Conservation (phyloP, 2,113 vertebrate genomes). For the Melanostigma gelatinosum region DNA sequence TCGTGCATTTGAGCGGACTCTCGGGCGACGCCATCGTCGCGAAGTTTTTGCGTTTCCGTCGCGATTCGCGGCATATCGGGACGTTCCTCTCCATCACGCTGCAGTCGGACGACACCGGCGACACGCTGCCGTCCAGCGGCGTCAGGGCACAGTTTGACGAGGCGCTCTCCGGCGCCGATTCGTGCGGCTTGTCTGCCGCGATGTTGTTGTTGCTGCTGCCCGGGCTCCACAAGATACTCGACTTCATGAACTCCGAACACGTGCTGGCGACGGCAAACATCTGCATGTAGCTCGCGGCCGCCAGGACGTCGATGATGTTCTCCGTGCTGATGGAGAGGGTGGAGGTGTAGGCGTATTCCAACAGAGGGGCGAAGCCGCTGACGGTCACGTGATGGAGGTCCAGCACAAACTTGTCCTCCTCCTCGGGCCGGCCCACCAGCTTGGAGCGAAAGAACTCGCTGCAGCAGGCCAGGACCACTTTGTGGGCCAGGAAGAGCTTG, state of each 20-base stretch:
- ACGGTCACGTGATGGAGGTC: conserved; percentile 98
- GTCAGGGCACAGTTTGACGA: conserved; percentile 89
- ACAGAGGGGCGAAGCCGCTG: conserved; percentile 94
- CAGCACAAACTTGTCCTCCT: conserved; percentile 91
- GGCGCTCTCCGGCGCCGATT: conserved; percentile 88
- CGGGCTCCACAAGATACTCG: conserved; percentile 96
- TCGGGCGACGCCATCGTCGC: conserved; percentile 91
- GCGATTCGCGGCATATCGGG: conserved; percentile 92
- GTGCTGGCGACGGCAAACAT: conserved; percentile 99
- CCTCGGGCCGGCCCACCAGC: conserved; percentile 89
- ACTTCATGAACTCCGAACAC: conserved; percentile 99
- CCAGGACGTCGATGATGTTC: conserved; percentile 98
- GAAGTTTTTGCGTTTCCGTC: conserved; percentile 95
- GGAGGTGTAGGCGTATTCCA: conserved; percentile 98
- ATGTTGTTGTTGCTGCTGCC: conserved; percentile 77
- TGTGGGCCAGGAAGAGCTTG: conserved; percentile 94
- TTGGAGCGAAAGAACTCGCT: conserved; percentile 95
- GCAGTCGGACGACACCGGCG: conserved; percentile 96
- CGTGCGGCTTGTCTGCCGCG: conserved; percentile 88
- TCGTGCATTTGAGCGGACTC: conserved; percentile 92
- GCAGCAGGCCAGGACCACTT: conserved; percentile 92
- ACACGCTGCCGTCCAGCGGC: conserved; percentile 93
- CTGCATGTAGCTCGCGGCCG: conserved; percentile 99
- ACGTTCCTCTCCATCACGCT: conserved; percentile 94
- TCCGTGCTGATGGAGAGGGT: conserved; percentile 98